phyloP scores from a whole-genome alignment of 2,113 vertebrate genomes.

The Toxotes chatareus region DNA sequence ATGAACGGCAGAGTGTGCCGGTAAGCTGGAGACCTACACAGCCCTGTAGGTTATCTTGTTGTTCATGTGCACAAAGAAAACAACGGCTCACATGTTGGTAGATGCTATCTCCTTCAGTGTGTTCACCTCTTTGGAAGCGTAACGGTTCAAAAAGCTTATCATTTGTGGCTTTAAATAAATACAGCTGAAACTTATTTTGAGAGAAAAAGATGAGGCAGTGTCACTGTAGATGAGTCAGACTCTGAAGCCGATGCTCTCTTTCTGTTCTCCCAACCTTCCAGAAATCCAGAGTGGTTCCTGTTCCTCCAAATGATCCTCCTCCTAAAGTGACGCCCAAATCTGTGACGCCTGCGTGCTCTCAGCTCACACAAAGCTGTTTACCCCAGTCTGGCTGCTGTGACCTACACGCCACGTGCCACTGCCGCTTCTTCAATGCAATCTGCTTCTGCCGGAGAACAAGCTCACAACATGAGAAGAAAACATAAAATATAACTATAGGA shows the following conservation, averaged over 20 bases:
- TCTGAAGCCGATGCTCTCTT: neutral
- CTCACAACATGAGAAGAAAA: slow-evolving; percentile 30
- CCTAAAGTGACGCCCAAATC: neutral
- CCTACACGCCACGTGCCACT: slow-evolving; percentile 68
- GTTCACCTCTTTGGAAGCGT: neutral
- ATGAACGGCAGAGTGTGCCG: slow-evolving; percentile 51
- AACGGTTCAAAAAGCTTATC: neutral
- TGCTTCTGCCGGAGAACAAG: slow-evolving; percentile 72
- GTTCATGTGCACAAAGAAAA: neutral
- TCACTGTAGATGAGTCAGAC: neutral
- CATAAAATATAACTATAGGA: neutral
- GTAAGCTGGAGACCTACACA: slow-evolving; percentile 22
- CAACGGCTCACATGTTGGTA: neutral
- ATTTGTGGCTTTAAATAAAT: neutral
- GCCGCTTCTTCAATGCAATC: slow-evolving; percentile 79
- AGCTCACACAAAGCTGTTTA: slow-evolving; percentile 66
- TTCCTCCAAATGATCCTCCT: neutral
- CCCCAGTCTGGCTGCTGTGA: slow-evolving; percentile 75
- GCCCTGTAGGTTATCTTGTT: neutral
- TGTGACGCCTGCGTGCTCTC: slow-evolving; percentile 44
- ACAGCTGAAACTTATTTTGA: neutral
- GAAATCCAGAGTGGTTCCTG: slow-evolving; percentile 41
- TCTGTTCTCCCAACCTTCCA: slow-evolving; percentile 6
- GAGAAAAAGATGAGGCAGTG: neutral
- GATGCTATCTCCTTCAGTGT: too few relatives aligned